These are phyloP conservation scores for Nemotelus nigrinus DNA, from an alignment of 2,888 invertebrate species.

Conservation along the genomic window DNA sequence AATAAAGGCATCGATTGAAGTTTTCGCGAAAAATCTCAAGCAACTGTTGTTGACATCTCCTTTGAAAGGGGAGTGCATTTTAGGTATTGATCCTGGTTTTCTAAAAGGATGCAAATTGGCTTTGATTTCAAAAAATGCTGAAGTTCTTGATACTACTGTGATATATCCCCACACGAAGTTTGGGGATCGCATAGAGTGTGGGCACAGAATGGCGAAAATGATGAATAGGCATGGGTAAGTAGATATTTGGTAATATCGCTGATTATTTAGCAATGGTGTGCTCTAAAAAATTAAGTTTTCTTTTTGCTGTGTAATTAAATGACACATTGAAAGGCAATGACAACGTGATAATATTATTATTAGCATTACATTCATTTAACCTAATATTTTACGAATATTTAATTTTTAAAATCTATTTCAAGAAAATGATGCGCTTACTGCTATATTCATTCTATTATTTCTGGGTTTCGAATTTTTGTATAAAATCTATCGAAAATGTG, in stretches of 20 bases:
- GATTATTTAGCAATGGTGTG: neutral
- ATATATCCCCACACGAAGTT: slow-evolving; percentile 72
- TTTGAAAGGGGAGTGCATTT: slow-evolving; percentile 78
- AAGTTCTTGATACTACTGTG: slow-evolving; percentile 74
- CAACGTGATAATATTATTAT: too few relatives aligned
- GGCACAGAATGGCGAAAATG: slow-evolving; percentile 64
- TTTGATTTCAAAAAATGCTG: slow-evolving; percentile 77
- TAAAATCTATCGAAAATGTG: too few relatives aligned
- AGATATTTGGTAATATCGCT: neutral
- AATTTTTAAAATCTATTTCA: too few relatives aligned
- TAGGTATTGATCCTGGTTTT: slow-evolving; percentile 92
- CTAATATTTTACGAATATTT: too few relatives aligned
- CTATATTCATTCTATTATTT: too few relatives aligned
- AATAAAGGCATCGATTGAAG: slow-evolving; percentile 83
- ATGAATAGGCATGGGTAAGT: slow-evolving; percentile 70
- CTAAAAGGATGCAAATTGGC: slow-evolving; percentile 90
- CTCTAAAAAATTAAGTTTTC: neutral
- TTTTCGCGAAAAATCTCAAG: slow-evolving; percentile 86
- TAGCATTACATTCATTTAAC: too few relatives aligned
- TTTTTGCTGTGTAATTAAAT: too few relatives aligned
- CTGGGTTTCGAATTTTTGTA: too few relatives aligned
- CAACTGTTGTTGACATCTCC: slow-evolving; percentile 84
- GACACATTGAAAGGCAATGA: too few relatives aligned
- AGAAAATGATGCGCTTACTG: too few relatives aligned
- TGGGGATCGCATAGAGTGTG: slow-evolving; percentile 58